Base-by-base conservation (phyloP, 2,797 vertebrate species). In the Bovichtus diacanthus region DNA sequence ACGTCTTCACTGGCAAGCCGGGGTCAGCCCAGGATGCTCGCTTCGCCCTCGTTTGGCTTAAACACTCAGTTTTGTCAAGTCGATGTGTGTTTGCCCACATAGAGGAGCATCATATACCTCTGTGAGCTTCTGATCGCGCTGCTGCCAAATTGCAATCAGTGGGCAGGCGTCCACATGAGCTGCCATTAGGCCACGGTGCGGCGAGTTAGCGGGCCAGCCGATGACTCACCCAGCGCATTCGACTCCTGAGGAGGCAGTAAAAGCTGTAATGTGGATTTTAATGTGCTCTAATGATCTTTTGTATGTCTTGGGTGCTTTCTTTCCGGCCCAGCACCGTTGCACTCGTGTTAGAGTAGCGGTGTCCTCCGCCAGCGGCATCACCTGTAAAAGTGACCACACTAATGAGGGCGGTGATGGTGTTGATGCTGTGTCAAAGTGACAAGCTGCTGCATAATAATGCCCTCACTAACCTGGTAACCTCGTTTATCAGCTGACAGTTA, bases 181-280 rank as follows among this genome's bases (percentile, higher is more conserved):
- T 54, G 80, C 85, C 80, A 84, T 87, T 82, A 83, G 87, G 83
- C 84, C 88, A 62, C n/a, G 61, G 67, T n/a, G 78, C 47, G 44
- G 82, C 25, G 54, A 80, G 85, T 47, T 65, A 78, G 69, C 44
- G 0, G 63, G 77, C 82, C 66, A 38, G 64, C 49, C 31, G 51
- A 78, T 92, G 92, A 93, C 80, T 93, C 93, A 88, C 87, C 86
- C 85, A 68, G 82, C 43, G 47, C 31, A 21, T 74, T 76, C 80
- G 70, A 82, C 87, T 93, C 83, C 76, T 74, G 86, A 88, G 83
- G 76, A 90, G 88, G 87, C 78, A 82, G 85, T 70, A 80, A 75
- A 87, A 85, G 78, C 83, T 71, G 63, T 93, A 92, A 94, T 94
- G 93, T 94, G 89, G 91, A 94, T 94, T 90, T 94, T 92, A 94